Conservation (phyloP, 2,113 vertebrate genomes). For the Prunella himalayana region DNA sequence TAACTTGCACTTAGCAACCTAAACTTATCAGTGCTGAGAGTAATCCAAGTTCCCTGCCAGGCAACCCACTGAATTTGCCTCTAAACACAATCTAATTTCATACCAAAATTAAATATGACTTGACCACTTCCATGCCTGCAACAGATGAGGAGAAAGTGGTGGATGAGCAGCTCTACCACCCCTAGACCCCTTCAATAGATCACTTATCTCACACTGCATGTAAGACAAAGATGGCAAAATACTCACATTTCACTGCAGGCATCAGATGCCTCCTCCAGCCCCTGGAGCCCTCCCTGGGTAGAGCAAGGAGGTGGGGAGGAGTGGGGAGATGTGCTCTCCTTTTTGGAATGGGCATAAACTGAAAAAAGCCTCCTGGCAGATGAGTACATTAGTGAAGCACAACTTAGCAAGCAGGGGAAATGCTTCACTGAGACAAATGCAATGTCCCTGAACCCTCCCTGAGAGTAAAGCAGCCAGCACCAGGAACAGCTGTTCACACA, state of each 20-base stretch:
- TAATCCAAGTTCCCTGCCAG: not conserved
- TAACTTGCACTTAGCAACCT: not conserved
- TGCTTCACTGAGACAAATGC: slow-evolving; percentile 12
- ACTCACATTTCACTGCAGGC: not conserved
- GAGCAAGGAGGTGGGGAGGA: not conserved
- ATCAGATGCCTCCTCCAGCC: not conserved
- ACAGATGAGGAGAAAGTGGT: not conserved
- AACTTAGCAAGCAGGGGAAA: not conserved
- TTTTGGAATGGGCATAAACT: not conserved
- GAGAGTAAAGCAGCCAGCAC: not conserved
- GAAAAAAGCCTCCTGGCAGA: slow-evolving; percentile 3
- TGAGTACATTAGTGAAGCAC: slow-evolving; percentile 10
- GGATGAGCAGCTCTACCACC: not conserved
- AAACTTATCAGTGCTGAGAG: not conserved
- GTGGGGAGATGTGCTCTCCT: not conserved
- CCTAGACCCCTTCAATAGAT: not conserved
- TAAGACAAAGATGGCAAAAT: not conserved
- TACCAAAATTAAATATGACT: not conserved
- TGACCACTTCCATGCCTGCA: not conserved
- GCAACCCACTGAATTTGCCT: not conserved
- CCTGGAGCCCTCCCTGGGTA: not conserved
- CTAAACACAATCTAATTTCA: not conserved
- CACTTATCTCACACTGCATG: not conserved
- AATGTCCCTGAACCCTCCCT: not conserved
- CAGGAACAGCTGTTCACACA: slow-evolving; percentile 20